Percentiles rank a stretch among this genome's conserved stretches.
Conservation (phyloP, 2,113 vertebrate genomes). For the Aspidoscelis tigris region DNA sequence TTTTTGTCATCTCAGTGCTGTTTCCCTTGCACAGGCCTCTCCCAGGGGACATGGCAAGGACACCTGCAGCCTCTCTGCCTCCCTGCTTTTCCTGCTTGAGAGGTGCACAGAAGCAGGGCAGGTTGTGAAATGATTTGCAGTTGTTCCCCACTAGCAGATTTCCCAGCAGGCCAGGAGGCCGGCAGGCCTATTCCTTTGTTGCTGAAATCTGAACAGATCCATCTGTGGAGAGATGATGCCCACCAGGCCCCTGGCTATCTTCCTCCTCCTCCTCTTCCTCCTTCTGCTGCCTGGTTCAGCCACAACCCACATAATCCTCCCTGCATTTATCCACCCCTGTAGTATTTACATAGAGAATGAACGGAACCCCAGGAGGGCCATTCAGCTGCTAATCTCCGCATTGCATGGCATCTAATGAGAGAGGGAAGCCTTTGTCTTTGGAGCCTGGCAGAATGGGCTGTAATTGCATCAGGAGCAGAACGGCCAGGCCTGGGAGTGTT, state of each 20-base stretch:
- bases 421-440: neutral
- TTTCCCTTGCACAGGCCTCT: no score
- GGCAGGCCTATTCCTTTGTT: neutral
- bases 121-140: neutral
- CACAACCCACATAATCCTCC: neutral
- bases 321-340: neutral
- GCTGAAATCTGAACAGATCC: neutral
- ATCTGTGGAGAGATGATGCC: neutral
- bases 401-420: slow-evolving; percentile 10
- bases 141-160: neutral
- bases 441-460: neutral
- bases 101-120: neutral
- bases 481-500: neutral
- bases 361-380: neutral
- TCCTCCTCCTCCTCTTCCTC: no score
- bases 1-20: no score
- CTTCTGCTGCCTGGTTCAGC: neutral
- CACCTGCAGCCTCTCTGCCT: neutral
- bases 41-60: neutral
- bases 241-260: neutral
- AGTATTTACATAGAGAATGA: slow-evolving; percentile 20
- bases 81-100: neutral
- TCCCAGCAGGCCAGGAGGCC: neutral
- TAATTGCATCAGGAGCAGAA: neutral
- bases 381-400: slow-evolving; percentile 11